phyloP scores from a whole-genome alignment of 2,797 vertebrate genomes.

The Prionace glauca region DNA sequence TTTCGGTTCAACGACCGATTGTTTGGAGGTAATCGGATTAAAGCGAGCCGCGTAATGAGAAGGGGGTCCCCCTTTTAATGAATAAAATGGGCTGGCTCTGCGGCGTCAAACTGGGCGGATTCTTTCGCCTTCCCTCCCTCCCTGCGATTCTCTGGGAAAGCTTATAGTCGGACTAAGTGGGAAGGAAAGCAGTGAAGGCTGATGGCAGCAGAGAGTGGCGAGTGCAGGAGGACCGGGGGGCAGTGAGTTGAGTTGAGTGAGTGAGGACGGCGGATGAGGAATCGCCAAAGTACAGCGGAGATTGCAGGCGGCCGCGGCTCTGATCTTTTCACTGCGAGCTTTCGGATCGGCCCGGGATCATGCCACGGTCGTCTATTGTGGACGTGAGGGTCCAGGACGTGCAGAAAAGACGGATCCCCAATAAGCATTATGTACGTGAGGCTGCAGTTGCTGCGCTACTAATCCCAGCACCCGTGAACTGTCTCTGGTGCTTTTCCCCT shows the following conservation, averaged over 20 bases:
- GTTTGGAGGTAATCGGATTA: neutral
- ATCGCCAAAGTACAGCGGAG: neutral
- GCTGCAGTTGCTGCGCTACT: neutral
- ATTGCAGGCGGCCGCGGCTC: neutral
- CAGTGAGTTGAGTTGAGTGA: neutral
- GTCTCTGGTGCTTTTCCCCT: neutral
- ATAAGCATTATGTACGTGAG: constrained; percentile 70
- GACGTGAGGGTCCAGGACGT: constrained; percentile 71
- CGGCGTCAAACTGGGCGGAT: neutral
- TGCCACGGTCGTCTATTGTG: constrained; percentile 65
- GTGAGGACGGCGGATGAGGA: constrained; percentile 6
- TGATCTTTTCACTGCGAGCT: neutral
- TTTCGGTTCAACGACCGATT: neutral
- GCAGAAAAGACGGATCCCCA: constrained; percentile 67
- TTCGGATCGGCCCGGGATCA: constrained; percentile 45
- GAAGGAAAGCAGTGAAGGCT: neutral
- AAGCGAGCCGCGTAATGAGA: neutral
- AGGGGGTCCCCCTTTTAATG: neutral
- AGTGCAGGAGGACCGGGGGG: neutral
- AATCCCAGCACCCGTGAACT: too few species aligned
- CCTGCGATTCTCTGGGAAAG: constrained; percentile 8
- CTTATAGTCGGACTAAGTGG: constrained; percentile 9
- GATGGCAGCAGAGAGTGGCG: neutral
- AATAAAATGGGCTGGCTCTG: neutral
- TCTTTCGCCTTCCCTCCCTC: neutral